phyloP scores from a whole-genome alignment of 2,797 vertebrate species.

The Sebastes alutus region DNA sequence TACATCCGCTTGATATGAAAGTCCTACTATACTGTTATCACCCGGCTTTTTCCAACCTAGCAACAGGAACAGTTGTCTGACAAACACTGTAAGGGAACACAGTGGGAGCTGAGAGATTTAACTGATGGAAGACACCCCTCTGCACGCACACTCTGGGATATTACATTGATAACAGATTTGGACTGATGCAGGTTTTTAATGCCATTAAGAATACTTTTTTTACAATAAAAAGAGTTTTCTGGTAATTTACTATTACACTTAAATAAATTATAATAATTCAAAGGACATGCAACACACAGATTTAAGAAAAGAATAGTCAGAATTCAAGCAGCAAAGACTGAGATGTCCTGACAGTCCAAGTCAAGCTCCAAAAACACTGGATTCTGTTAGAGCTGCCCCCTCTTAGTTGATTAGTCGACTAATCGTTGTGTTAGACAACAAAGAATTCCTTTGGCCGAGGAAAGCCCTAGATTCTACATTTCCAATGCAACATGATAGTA shows the following conservation, averaged over 20 bases:
- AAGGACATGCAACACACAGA: background rate
- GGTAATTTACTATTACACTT: background rate
- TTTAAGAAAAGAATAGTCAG: background rate
- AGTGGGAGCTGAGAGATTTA: conserved; percentile 37
- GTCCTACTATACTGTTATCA: conserved; percentile 4
- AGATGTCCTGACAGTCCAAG: no score
- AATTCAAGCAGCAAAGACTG: background rate
- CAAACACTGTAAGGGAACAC: conserved; percentile 32
- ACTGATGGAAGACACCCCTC: conserved; percentile 26
- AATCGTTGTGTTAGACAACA: no score
- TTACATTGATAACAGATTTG: conserved; percentile 24
- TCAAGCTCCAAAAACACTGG: no score
- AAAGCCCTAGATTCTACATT: no score
- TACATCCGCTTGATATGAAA: conserved; percentile 11
- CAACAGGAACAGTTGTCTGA: conserved; percentile 37
- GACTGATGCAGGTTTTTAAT: conserved; percentile 22
- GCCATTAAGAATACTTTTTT: background rate
- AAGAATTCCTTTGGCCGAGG: no score
- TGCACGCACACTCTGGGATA: conserved; percentile 26
- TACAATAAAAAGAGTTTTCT: background rate
- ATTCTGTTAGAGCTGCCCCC: no score
- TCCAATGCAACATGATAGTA: no score
- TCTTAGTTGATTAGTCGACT: no score
- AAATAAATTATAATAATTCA: background rate
- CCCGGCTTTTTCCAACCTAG: conserved; percentile 16